Conservation (phyloP, 2,797 vertebrate species). For the Psittacula derbiana region DNA sequence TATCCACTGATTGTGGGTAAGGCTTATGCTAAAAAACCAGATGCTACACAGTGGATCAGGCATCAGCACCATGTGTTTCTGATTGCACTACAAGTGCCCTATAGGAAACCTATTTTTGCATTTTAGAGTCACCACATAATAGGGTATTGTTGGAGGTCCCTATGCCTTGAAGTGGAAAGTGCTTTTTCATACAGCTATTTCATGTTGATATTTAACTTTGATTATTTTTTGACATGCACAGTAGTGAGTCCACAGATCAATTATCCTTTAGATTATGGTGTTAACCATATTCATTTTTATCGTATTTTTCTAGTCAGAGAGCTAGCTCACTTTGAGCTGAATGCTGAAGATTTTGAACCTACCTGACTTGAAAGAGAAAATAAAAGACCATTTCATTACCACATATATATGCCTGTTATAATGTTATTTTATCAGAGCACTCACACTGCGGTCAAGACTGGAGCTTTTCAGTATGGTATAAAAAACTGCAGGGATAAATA, state of each 20-base stretch:
- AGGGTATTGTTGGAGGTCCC: background rate
- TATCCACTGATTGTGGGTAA: background rate
- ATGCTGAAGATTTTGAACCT: background rate
- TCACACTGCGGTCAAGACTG: background rate
- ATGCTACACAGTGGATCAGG: background rate
- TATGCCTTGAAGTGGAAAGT: background rate
- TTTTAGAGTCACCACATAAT: background rate
- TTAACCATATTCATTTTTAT: background rate
- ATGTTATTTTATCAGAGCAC: background rate
- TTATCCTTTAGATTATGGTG: background rate
- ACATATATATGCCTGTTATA: background rate
- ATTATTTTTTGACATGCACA: background rate
- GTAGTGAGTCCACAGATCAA: background rate
- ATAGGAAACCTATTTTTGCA: background rate
- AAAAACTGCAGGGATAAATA: background rate
- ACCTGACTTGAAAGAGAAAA: background rate
- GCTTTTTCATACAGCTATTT: background rate
- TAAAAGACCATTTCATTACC: background rate
- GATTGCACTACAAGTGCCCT: background rate
- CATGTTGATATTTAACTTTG: background rate
- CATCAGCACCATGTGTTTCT: background rate
- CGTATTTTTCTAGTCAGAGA: background rate
- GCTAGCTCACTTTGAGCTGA: background rate
- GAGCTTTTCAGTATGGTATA: background rate
- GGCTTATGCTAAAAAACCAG: background rate